phyloP scores from a whole-genome alignment of 2,888 invertebrate species.

The Synergus gifuensis region DNA sequence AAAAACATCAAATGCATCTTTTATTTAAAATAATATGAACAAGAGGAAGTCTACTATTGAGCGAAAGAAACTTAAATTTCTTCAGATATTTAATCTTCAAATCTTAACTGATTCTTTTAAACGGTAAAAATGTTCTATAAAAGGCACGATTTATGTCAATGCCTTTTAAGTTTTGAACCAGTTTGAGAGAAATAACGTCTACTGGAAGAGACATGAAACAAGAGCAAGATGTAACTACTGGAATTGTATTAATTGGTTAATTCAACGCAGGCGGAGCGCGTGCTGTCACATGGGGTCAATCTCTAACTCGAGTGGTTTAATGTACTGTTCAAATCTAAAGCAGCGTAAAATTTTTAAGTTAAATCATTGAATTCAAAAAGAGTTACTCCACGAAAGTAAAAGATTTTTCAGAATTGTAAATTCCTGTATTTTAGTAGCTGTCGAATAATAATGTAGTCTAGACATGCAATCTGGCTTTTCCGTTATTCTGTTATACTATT shows the following conservation, averaged over 20 bases:
- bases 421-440: neutral
- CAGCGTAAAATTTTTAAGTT: neutral
- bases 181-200: neutral
- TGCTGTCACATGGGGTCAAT: constrained; percentile 66
- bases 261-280: constrained; percentile 63
- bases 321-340: constrained; percentile 4
- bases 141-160: neutral
- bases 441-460: neutral
- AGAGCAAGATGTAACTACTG: constrained; percentile 57
- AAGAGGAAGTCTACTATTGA: too few species aligned
- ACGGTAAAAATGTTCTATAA: neutral
- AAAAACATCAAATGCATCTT: neutral
- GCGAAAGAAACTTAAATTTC: neutral
- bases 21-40: neutral
- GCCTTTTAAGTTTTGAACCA: neutral
- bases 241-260: constrained; percentile 72
- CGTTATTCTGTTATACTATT: neutral
- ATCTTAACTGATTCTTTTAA: neutral
- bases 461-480: neutral
- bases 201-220: neutral
- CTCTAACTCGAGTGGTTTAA: neutral
- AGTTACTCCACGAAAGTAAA: neutral
- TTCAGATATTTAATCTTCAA: neutral
- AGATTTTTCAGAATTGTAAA: neutral
- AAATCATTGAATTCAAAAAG: neutral